These are phyloP conservation scores for Agriopis aurantiaria DNA, from an alignment of 2,888 invertebrate genomes.

Conservation along the genomic window DNA sequence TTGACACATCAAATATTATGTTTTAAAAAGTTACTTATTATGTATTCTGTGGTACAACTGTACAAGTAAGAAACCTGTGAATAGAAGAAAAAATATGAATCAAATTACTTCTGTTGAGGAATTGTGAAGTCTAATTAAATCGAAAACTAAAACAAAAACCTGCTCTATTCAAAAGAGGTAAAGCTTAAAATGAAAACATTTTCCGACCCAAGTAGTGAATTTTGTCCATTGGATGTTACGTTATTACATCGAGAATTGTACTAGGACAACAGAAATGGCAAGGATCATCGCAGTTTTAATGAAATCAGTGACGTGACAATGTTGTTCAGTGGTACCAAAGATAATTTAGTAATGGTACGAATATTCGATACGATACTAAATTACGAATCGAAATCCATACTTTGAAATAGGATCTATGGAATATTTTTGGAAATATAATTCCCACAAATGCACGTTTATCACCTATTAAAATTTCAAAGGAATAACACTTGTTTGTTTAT, in stretches of 20 bases:
- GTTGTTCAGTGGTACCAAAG: neutral
- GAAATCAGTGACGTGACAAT: neutral
- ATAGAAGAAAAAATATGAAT: neutral
- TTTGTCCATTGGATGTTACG: conserved; percentile 42
- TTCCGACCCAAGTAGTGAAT: conserved; percentile 38
- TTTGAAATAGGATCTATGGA: too few relatives aligned
- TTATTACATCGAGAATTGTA: conserved; percentile 63
- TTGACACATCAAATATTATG: too few relatives aligned
- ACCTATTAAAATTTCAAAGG: too few relatives aligned
- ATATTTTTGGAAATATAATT: too few relatives aligned
- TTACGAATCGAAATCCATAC: too few relatives aligned
- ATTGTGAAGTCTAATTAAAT: conserved; percentile 17
- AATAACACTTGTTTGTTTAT: too few relatives aligned
- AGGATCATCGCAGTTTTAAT: conserved; percentile 10
- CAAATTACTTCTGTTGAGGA: conserved; percentile 4
- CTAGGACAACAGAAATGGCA: conserved; percentile 58
- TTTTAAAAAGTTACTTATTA: too few relatives aligned
- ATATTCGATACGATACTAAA: too few relatives aligned
- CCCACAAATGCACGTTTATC: too few relatives aligned
- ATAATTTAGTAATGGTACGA: too few relatives aligned
- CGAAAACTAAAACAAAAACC: conserved; percentile 8
- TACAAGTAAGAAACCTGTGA: too few relatives aligned
- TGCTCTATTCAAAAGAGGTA: conserved; percentile 1
- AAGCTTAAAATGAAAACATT: conserved; percentile 18
- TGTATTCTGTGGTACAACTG: too few relatives aligned